phyloP scores from a whole-genome alignment of 2,888 invertebrate species.

The Epsilonema sp. region DNA sequence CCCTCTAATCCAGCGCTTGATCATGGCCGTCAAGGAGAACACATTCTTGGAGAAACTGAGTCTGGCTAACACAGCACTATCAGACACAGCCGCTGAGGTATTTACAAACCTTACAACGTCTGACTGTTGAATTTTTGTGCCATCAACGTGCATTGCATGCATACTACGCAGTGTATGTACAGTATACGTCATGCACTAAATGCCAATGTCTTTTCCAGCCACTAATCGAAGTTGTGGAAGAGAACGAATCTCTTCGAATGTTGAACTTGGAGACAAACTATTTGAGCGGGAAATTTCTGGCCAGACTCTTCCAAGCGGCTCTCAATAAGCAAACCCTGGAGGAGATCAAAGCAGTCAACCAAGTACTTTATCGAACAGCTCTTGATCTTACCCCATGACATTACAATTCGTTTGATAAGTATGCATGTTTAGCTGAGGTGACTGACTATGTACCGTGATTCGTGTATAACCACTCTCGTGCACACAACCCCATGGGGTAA shows the following conservation, averaged over 20 bases:
- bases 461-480: too few species aligned
- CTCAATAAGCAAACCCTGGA: conserved; percentile 64
- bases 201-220: conserved; percentile 26
- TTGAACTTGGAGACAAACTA: conserved; percentile 67
- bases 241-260: conserved; percentile 31
- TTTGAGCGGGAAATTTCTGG: conserved; percentile 65
- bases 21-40: conserved; percentile 67
- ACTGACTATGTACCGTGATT: too few species aligned
- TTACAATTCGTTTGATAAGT: too few species aligned
- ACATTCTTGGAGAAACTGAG: conserved; percentile 73
- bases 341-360: conserved; percentile 90
- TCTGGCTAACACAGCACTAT: conserved; percentile 77
- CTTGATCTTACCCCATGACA: too few species aligned
- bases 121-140: neutral
- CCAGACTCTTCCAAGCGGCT: conserved; percentile 62
- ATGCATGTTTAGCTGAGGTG: too few species aligned
- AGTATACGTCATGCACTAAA: conserved; percentile 2
- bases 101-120: too few species aligned
- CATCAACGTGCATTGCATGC: neutral
- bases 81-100: conserved; percentile 57
- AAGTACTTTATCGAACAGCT: too few species aligned
- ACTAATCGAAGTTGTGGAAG: conserved; percentile 42
- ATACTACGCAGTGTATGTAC: too few species aligned
- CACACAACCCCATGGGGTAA: too few species aligned
- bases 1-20: conserved; percentile 49